Percentiles rank a stretch among this genome's conserved stretches.
Evolutionary conservation across 1,140 invertebrate species (phyloP).

Genomic region (Drepana arcuata): DNA sequence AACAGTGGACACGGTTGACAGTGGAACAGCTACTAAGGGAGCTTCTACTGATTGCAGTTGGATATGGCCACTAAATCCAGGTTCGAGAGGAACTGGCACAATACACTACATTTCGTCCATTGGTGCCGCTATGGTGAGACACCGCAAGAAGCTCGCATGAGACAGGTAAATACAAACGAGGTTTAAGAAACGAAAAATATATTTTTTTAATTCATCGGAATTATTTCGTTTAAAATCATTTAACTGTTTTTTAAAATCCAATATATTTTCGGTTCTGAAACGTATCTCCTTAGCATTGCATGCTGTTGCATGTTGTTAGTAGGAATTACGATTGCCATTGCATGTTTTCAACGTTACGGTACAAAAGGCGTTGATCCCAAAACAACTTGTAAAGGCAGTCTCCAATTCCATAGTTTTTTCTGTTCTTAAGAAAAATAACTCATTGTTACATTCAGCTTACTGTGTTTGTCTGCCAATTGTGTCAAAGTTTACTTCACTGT

Average conservation of each 20-base stretch:
- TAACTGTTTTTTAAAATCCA: no score
- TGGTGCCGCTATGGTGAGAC: conserved; percentile 78
- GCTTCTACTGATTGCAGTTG: conserved; percentile 71
- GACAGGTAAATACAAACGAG: conserved; percentile 71
- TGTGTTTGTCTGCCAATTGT: conserved; percentile 18
- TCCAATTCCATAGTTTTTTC: no score
- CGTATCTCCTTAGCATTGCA: no score
- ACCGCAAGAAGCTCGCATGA: conserved; percentile 75
- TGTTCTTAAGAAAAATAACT: no score
- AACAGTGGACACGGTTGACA: conserved; percentile 33
- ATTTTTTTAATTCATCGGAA: conserved; percentile 4
- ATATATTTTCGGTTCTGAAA: no score
- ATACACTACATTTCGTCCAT: conserved; percentile 78
- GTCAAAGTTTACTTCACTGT: conserved; percentile 19
- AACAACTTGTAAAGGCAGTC: no score
- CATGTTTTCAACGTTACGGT: no score
- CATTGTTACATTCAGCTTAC: conserved; percentile 14
- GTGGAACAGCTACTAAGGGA: conserved; percentile 63
- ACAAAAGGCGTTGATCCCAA: no score
- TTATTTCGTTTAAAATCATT: no score
- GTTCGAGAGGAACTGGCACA: conserved; percentile 77
- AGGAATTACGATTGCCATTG: no score
- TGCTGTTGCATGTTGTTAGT: no score
- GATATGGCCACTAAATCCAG: conserved; percentile 70
- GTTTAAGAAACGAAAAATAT: conserved; percentile 5